Conservation (phyloP, 2,888 invertebrate species). For the Yponomeuta malinellus region DNA sequence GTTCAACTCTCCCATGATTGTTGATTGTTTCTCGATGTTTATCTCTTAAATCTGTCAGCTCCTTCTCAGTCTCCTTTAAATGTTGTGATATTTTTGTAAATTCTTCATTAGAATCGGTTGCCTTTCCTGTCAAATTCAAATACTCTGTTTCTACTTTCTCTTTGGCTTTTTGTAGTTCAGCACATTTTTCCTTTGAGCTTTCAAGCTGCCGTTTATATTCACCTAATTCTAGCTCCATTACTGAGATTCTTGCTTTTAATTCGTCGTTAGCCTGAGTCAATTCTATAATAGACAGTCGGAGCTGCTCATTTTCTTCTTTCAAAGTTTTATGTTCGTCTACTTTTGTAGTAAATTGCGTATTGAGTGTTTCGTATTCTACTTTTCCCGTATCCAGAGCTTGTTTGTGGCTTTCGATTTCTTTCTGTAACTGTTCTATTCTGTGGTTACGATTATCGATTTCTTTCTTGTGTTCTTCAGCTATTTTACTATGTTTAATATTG, state of each 20-base stretch:
- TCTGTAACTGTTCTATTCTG: conserved; percentile 65
- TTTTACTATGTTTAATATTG: conserved; percentile 67
- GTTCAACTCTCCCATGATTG: conserved; percentile 60
- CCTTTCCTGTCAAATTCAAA: conserved; percentile 72
- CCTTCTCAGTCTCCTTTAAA: conserved; percentile 74
- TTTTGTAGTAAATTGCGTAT: conserved; percentile 62
- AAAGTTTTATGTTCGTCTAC: conserved; percentile 57
- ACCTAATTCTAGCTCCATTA: conserved; percentile 71
- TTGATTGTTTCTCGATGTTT: conserved; percentile 59
- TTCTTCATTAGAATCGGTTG: conserved; percentile 77
- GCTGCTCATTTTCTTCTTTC: conserved; percentile 60
- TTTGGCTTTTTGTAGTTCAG: conserved; percentile 73
- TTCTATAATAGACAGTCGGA: conserved; percentile 58
- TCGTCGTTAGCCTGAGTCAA: conserved; percentile 52
- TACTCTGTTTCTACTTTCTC: conserved; percentile 77
- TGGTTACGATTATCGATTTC: conserved; percentile 68
- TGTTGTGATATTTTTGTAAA: conserved; percentile 73
- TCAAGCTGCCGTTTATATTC: conserved; percentile 75
- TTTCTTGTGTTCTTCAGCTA: conserved; percentile 68
- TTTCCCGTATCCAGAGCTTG: conserved; percentile 62
- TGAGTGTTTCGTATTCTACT: conserved; percentile 63
- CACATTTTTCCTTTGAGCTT: conserved; percentile 73
- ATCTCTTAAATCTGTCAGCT: conserved; percentile 69
- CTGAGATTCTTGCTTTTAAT: conserved; percentile 54
- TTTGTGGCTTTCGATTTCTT: conserved; percentile 66